Conservation (phyloP, 2,888 invertebrate genomes). For the Metacarcinus magister region DNA sequence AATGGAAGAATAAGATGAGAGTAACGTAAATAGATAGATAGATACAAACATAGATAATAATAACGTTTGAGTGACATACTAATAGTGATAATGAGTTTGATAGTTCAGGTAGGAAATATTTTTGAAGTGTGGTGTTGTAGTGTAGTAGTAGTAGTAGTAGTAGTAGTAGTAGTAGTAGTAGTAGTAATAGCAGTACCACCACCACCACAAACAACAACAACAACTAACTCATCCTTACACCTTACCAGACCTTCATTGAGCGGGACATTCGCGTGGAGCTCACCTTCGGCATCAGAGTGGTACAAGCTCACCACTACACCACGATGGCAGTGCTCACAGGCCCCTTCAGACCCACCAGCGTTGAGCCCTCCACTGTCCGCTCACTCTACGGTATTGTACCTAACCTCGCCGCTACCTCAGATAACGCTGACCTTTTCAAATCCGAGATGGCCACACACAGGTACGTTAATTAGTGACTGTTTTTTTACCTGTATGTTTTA, state of each 20-base stretch:
- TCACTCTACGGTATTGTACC: constrained; percentile 79
- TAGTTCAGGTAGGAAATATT: neutral
- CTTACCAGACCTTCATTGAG: constrained; percentile 77
- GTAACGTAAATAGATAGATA: neutral
- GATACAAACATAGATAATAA: neutral
- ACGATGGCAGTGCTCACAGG: constrained; percentile 79
- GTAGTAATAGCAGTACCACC: neutral
- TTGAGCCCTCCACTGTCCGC: constrained; percentile 71
- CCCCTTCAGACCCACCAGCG: constrained; percentile 69
- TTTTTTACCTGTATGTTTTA: neutral
- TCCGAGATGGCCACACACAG: constrained; percentile 75
- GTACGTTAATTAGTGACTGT: neutral
- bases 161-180: neutral
- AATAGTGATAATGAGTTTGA: neutral
- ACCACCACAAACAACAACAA: neutral
- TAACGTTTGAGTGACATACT: neutral
- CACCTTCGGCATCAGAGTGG: constrained; percentile 75
- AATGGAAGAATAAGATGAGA: neutral
- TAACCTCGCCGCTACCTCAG: constrained; percentile 36
- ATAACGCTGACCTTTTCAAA: constrained; percentile 61
- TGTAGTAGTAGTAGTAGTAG: too few relatives aligned
- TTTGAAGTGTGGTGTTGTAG: neutral
- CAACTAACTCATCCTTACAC: too few relatives aligned
- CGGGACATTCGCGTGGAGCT: constrained; percentile 79
- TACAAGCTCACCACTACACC: constrained; percentile 77